These are phyloP conservation scores for Probaryconus sp. DNA, from an alignment of 1,140 invertebrate genomes.

Conservation along the genomic window DNA sequence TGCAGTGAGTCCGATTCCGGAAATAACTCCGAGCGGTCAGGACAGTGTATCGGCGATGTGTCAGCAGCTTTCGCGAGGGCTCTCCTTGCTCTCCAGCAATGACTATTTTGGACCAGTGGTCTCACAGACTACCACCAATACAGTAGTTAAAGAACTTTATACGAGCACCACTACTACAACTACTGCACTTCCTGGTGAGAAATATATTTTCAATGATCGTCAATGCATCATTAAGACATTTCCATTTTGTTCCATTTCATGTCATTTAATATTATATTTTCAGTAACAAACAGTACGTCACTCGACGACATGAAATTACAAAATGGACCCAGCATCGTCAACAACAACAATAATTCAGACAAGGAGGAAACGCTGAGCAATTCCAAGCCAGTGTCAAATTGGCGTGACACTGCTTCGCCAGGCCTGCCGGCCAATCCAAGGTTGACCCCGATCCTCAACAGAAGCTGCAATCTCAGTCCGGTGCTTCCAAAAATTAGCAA, in stretches of 20 bases:
- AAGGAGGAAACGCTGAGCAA: constrained; percentile 53
- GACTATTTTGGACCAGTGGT: constrained; percentile 80
- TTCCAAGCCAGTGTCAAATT: constrained; percentile 58
- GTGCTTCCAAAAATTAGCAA: constrained; percentile 65
- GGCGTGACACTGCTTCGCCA: constrained; percentile 66
- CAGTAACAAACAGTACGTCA: constrained; percentile 72
- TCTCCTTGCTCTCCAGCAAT: constrained; percentile 86
- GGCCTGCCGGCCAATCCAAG: constrained; percentile 67
- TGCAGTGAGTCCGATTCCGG: constrained; percentile 88
- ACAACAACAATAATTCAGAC: constrained; percentile 64
- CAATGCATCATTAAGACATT: too few species aligned
- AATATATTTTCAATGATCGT: constrained; percentile 42
- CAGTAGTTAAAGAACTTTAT: constrained; percentile 70
- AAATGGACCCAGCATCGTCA: constrained; percentile 65
- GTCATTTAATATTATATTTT: too few species aligned
- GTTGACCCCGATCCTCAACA: constrained; percentile 75
- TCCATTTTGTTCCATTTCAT: too few species aligned
- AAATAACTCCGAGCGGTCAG: constrained; percentile 84
- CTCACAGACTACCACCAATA: constrained; percentile 63
- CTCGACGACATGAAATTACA: constrained; percentile 73
- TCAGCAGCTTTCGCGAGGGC: constrained; percentile 90
- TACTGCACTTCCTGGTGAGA: constrained; percentile 69
- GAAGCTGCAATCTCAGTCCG: constrained; percentile 71
- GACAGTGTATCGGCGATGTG: constrained; percentile 92
- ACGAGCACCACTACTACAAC: constrained; percentile 58